A percentile compares a stretch with the other conserved stretches of the same genome.
These are phyloP conservation scores for Hemaris fuciformis DNA, from an alignment of 2,888 invertebrate species.

Conservation along the genomic window DNA sequence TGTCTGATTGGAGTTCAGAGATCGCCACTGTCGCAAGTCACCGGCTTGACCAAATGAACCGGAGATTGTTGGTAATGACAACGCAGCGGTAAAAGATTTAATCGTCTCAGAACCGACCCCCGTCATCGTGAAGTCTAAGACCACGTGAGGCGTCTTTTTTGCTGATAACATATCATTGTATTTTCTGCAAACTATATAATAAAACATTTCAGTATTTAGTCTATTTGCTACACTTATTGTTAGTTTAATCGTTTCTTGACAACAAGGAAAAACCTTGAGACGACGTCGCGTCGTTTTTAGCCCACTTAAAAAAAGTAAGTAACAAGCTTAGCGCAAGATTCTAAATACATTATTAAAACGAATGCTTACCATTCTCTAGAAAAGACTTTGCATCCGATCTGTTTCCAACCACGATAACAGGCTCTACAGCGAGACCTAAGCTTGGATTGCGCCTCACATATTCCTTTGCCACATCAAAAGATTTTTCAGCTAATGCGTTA, in stretches of 20 bases:
- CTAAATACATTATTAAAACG: not conserved
- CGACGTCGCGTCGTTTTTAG: not conserved
- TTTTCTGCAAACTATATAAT: conserved; percentile 84
- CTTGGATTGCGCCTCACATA: conserved; percentile 86
- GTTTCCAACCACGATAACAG: conserved; percentile 84
- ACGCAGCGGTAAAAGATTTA: conserved; percentile 89
- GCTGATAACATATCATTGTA: conserved; percentile 85
- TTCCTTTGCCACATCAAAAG: conserved; percentile 86
- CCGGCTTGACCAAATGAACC: conserved; percentile 93
- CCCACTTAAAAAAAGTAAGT: not conserved
- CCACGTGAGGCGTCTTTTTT: conserved; percentile 87
- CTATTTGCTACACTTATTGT: conserved; percentile 16
- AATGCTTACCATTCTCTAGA: conserved; percentile 84
- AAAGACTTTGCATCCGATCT: conserved; percentile 87
- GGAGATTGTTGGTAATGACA: conserved; percentile 91
- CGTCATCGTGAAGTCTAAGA: conserved; percentile 91
- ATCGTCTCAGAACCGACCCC: conserved; percentile 92
- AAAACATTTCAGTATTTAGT: not conserved
- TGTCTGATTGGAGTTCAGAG: conserved; percentile 85
- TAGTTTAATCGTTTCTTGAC: conserved; percentile 12
- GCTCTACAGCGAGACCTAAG: conserved; percentile 84
- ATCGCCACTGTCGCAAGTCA: conserved; percentile 91
- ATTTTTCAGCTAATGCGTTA: conserved; percentile 86
- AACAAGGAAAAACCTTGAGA: conserved; percentile 18
- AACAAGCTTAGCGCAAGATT: not conserved